phyloP scores from a whole-genome alignment of 2,113 vertebrate species.

The Peucedramus taeniatus region DNA sequence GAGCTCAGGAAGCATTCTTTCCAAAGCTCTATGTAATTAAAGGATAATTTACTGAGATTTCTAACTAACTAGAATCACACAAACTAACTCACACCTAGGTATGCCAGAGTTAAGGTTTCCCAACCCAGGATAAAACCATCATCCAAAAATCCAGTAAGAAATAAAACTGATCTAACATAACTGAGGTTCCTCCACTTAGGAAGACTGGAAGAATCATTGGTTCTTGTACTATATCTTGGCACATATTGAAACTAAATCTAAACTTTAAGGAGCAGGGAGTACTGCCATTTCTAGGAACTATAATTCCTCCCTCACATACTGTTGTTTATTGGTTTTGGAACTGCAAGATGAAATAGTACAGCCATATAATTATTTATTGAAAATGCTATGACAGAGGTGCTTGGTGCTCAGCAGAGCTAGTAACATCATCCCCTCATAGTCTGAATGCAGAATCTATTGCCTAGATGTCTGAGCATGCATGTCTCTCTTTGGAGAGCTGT shows the following conservation, averaged over 20 bases:
- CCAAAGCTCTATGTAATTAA: neutral
- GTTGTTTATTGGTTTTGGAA: neutral
- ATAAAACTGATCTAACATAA: neutral
- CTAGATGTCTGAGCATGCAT: neutral
- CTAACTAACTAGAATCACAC: neutral
- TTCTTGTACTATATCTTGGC: neutral
- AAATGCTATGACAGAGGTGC: neutral
- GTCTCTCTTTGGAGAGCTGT: neutral
- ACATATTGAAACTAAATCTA: neutral
- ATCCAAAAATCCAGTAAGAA: neutral
- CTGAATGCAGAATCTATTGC: neutral
- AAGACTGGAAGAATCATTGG: neutral
- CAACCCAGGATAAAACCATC: neutral
- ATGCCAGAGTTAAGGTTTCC: neutral
- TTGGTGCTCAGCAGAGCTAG: neutral
- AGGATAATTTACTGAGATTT: neutral
- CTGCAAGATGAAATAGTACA: neutral
- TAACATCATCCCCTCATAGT: neutral
- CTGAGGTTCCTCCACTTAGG: neutral
- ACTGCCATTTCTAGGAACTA: neutral
- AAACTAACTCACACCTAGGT: neutral
- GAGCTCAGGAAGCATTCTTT: neutral
- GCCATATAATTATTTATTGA: neutral
- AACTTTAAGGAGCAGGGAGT: neutral
- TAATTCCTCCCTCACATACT: neutral